Base-by-base conservation (phyloP, 2,113 vertebrate genomes). In the Colius striatus region DNA sequence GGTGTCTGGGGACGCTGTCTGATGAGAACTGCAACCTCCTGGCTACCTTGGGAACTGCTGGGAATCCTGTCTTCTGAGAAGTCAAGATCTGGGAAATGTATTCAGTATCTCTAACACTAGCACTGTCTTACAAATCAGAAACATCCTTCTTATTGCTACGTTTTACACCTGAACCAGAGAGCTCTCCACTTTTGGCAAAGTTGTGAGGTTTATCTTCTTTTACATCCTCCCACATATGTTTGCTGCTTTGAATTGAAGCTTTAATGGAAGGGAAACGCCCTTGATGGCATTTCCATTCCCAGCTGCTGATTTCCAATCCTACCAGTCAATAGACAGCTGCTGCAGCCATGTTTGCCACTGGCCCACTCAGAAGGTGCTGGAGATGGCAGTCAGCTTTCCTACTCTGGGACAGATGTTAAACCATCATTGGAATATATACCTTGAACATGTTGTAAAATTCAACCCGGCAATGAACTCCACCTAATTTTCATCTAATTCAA, bases 281-380 rank as follows among this genome's bases (percentile, higher is more conserved):
- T 1, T 50, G 45, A 41, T 23, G 29, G 3, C 15, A 34, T 26
- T 81, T 80, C 48, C 48, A 60, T 54, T 89, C n/a, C 58, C 48
- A 87, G 34, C 13, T 66, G 66, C 84, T 53, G 19, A 78, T 82
- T 58, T 68, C 50, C 76, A 54, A 54, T 13, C 38, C 70, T 9
- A 0, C 48, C 26, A 8, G 1, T 34, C 32, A 43, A 47, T 38
- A 51, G 0, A 0, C 55, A 78, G 87, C 61, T 57, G 48, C 57
- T 4, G 3, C 16, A n/a, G 2, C 2, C 2, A 0, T 1, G 0
- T n/a, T 62, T 43, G 18, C 38, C 1, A 0, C 27, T 55, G 65
- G 43, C 34, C 32, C 36, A 15, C n/a, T 45, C 78, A 61, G 29
- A 14, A 22, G 30, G 36, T 36, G 36, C 27, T n/a, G 58, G 45